Base-by-base conservation (phyloP, 2,797 vertebrate genomes). In the Crocodylus rhombifer region DNA sequence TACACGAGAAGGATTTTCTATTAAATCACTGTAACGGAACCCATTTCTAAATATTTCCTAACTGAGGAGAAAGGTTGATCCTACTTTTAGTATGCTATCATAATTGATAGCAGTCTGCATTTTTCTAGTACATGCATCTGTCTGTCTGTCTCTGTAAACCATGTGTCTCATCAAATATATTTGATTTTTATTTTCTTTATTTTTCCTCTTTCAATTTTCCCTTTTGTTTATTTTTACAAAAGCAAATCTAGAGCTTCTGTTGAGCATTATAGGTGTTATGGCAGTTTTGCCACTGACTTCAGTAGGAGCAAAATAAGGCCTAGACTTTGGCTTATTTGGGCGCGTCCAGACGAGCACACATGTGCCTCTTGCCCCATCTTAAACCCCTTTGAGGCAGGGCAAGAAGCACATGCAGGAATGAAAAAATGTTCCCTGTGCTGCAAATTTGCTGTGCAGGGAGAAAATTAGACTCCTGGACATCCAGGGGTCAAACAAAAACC, bases 1-100 rank as follows among this genome's bases (percentile, higher is more conserved):
- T 94, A 81, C 87, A 71, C 83, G 74, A 91, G 92, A 94, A 95
- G 80, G 82, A 87, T 94, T 95, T 97, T 83, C 85, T 93, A 91
- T 63, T n/a, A 87, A 85, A 65, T 91, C 56, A 89, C 85, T 88
- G 63, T 92, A 81, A 96, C 91, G 94, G 87, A 91, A 95, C 81
- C 81, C 91, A 90, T 80, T 90, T 90, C 81, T 81, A 95, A 94
- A 77, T 88, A 65, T 96, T 95, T 95, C 65, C 81, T 89, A 88
- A 55, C 91, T 0, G 0, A 77, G 74, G 91, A 55, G 86, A 81
- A 55, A 87, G 30, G 51, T 88, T 0, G 0, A 80, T 87, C 4
- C 57, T 95, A 76, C 60, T 91, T 94, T 25, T 23, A 81, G 60
- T 94, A 91, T 92, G 61, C 75, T 75, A 2, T 73, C 80, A 89